A percentile compares a stretch with the other conserved stretches of the same genome.
Conservation (phyloP, 2,113 vertebrate species). For the Australoheros scitulus region DNA sequence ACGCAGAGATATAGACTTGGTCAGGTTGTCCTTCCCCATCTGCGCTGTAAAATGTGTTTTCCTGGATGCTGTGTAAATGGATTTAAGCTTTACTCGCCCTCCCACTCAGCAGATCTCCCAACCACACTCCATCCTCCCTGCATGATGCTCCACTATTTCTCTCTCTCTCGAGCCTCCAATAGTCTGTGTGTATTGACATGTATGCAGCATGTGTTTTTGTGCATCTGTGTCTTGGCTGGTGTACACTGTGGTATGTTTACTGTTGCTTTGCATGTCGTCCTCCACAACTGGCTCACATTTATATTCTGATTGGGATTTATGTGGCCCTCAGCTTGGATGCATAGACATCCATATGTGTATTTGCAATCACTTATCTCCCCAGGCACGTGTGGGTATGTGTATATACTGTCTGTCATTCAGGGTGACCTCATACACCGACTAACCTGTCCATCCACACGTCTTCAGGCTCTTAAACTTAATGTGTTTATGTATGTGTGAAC, state of each 20-base stretch:
- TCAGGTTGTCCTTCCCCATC: constrained; percentile 42
- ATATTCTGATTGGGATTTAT: constrained; percentile 50
- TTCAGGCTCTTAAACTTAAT: background rate
- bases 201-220: background rate
- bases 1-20: background rate
- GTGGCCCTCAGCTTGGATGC: background rate
- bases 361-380: constrained; percentile 10
- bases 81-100: constrained; percentile 42
- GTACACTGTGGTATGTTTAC: background rate
- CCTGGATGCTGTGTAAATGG: constrained; percentile 48
- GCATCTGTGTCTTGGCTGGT: background rate
- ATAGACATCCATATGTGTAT: constrained; percentile 23
- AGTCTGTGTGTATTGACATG: background rate
- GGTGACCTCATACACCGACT: constrained; percentile 26
- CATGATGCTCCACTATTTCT: constrained; percentile 12
- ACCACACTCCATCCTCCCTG: constrained; percentile 33
- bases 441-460: background rate
- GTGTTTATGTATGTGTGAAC: background rate
- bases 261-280: background rate
- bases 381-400: background rate
- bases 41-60: constrained; percentile 51
- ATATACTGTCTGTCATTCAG: constrained; percentile 8
- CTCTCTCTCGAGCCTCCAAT: constrained; percentile 17
- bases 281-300: constrained; percentile 14
- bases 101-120: constrained; percentile 32